A percentile compares a stretch with the other conserved stretches of the same genome.
These are phyloP conservation scores for Plectropomus leopardus DNA, from an alignment of 2,113 vertebrate genomes.

Conservation along the genomic window DNA sequence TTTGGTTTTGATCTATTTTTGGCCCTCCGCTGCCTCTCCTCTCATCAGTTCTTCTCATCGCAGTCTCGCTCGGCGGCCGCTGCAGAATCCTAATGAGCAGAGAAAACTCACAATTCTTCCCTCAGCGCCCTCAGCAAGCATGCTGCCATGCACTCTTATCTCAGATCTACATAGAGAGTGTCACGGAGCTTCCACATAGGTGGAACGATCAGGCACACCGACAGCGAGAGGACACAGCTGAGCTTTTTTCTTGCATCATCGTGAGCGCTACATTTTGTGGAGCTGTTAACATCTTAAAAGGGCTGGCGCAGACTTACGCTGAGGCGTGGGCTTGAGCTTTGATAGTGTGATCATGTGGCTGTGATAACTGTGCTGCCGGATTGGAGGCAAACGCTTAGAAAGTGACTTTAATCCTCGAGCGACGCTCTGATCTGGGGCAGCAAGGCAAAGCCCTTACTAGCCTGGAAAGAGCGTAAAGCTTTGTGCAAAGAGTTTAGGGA, in stretches of 20 bases:
- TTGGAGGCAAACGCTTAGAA: slow-evolving; percentile 53
- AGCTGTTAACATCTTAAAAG: slow-evolving; percentile 55
- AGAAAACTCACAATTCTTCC: slow-evolving; percentile 31
- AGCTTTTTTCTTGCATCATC: background rate
- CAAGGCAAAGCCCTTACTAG: slow-evolving; percentile 36
- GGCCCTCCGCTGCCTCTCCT: slow-evolving; percentile 60
- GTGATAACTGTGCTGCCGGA: slow-evolving; percentile 54
- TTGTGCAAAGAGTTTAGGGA: background rate
- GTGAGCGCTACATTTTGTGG: slow-evolving; percentile 16
- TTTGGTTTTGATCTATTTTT: slow-evolving; percentile 78
- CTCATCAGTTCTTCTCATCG: slow-evolving; percentile 74
- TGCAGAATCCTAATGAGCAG: slow-evolving; percentile 72
- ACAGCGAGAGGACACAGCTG: slow-evolving; percentile 17
- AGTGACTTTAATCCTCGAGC: slow-evolving; percentile 63
- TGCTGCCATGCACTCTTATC: slow-evolving; percentile 22
- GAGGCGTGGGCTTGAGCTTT: slow-evolving; percentile 47
- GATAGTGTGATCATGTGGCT: slow-evolving; percentile 57
- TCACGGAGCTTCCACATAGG: slow-evolving; percentile 11
- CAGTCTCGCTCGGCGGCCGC: slow-evolving; percentile 35
- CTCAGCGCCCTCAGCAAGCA: slow-evolving; percentile 19
- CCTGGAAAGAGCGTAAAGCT: slow-evolving; percentile 15
- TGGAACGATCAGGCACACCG: slow-evolving; percentile 21
- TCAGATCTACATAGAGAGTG: slow-evolving; percentile 27
- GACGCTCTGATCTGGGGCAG: slow-evolving; percentile 43
- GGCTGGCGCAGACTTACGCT: background rate